A percentile compares a stretch with the other conserved stretches of the same genome.
Evolutionary conservation across 2,888 invertebrate genomes (phyloP).

Genomic region (Acleris sparsana): DNA sequence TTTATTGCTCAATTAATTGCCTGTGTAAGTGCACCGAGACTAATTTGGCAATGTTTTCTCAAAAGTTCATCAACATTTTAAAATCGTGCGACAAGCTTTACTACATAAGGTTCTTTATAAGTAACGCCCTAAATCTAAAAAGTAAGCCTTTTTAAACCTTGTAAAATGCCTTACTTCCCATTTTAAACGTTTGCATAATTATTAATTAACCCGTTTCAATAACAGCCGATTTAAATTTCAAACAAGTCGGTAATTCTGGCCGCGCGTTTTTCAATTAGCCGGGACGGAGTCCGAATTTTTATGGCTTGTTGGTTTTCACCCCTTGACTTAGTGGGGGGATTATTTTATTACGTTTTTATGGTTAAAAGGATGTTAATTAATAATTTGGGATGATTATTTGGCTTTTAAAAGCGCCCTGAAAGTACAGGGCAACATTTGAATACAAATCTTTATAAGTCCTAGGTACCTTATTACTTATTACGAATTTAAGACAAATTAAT

Average conservation of each 20-base stretch:
- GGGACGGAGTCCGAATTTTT: constrained; percentile 49
- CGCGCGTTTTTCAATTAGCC: constrained; percentile 48
- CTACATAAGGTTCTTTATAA: no score
- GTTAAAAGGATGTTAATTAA: constrained; percentile 21
- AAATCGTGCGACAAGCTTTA: no score
- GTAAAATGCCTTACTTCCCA: neutral
- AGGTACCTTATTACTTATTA: no score
- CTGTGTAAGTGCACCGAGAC: no score
- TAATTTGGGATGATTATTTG: constrained; percentile 5
- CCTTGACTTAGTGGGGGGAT: constrained; percentile 34
- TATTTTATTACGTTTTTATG: constrained; percentile 31
- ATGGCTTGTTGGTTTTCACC: constrained; percentile 50
- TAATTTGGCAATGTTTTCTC: no score
- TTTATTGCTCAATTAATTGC: no score
- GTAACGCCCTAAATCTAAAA: no score
- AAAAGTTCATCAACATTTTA: no score
- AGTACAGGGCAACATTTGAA: no score
- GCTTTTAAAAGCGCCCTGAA: neutral
- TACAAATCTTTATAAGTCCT: no score
- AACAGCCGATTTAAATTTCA: constrained; percentile 33
- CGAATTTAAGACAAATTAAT: no score
- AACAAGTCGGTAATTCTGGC: constrained; percentile 36
- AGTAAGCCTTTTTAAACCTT: no score
- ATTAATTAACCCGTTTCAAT: constrained; percentile 29
- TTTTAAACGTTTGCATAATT: constrained; percentile 20